phyloP scores from a whole-genome alignment of 1,140 invertebrate genomes.

The Plodia interpunctella region DNA sequence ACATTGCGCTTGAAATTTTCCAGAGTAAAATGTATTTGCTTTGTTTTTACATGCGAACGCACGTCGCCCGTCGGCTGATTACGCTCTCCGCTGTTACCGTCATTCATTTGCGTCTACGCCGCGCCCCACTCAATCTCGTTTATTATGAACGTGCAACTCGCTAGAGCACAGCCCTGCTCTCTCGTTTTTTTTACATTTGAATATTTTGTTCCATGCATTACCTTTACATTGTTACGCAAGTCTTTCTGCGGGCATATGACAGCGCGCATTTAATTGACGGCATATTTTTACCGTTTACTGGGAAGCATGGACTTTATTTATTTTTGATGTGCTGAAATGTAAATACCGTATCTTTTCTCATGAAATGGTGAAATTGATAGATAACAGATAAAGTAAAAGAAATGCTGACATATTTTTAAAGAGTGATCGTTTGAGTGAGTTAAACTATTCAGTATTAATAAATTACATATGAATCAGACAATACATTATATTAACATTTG shows the following conservation, averaged over 20 bases:
- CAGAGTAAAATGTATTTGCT: constrained; percentile 45
- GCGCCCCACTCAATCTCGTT: constrained; percentile 69
- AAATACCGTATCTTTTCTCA: no score
- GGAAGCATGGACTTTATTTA: not conserved
- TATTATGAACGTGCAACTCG: constrained; percentile 64
- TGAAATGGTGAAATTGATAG: no score
- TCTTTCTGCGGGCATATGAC: constrained; percentile 23
- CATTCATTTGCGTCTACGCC: constrained; percentile 66
- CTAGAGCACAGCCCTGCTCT: constrained; percentile 39
- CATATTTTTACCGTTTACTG: not conserved
- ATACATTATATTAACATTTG: not conserved
- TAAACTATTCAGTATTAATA: no score
- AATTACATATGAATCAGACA: no score
- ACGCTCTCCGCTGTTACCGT: constrained; percentile 53
- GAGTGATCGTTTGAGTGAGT: no score
- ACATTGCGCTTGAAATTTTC: constrained; percentile 40
- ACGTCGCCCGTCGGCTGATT: constrained; percentile 62
- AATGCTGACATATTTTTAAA: no score
- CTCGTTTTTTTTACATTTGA: constrained; percentile 52
- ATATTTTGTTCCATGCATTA: constrained; percentile 49
- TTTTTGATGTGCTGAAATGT: not conserved
- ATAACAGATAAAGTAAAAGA: no score
- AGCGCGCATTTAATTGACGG: constrained; percentile 12
- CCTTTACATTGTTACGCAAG: constrained; percentile 51
- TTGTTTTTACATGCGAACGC: constrained; percentile 55